Evolutionary conservation across 1,140 invertebrate species (phyloP).

Genomic region (Yoshiicerus persimilis): DNA sequence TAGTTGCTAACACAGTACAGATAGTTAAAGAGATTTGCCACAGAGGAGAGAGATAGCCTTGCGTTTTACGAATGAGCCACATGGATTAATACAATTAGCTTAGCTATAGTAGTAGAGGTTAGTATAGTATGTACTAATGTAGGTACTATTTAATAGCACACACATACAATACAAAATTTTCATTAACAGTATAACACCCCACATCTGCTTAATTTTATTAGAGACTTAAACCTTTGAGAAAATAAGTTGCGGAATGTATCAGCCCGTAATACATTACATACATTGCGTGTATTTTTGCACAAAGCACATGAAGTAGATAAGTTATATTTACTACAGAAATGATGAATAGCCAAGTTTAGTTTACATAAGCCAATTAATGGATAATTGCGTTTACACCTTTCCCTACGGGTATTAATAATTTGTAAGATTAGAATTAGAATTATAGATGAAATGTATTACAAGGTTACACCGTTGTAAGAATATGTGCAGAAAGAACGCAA

Average conservation of each 20-base stretch:
- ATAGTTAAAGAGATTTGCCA: neutral
- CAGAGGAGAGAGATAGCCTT: neutral
- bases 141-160: neutral
- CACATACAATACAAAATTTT: neutral
- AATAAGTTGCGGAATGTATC: conserved; percentile 17
- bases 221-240: neutral
- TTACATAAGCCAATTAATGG: neutral
- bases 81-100: neutral
- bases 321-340: neutral
- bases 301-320: neutral
- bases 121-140: neutral
- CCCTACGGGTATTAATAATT: too few relatives aligned
- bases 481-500: neutral
- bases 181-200: neutral
- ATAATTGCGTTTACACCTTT: neutral
- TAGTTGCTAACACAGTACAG: neutral
- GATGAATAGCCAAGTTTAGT: neutral
- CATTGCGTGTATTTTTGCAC: conserved; percentile 11
- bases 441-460: too few relatives aligned
- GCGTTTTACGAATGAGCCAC: neutral
- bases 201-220: neutral
- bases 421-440: too few relatives aligned
- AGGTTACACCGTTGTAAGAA: too few relatives aligned
- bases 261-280: conserved; percentile 1
- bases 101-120: neutral